Base-by-base conservation (phyloP, 2,113 vertebrate species). In the Rhinogobius similis region DNA sequence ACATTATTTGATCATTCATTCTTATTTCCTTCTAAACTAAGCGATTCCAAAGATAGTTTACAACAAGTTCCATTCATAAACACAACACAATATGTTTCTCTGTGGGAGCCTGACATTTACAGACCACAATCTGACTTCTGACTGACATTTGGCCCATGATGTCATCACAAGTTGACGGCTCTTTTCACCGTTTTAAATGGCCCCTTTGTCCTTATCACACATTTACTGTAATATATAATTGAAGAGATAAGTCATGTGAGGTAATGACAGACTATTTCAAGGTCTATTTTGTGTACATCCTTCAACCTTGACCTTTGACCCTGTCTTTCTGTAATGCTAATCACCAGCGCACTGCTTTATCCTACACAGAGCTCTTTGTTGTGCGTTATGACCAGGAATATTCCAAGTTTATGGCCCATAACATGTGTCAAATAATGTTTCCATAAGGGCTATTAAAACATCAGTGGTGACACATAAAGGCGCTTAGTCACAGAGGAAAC, bases 311-410 rank as follows among this genome's bases (percentile, higher is more conserved):
- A 46, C 70, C 65, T 68, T 44, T 68, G 27, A 78, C 67, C 75
- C 59, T 32, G 71, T 72, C 16, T 9, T 24, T 43, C n/a, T 29
- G 46, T 59, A 65, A 48, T 6, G 58, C 74, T 84, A 88, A 87
- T 88, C 87, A n/a, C 65, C 29, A 81, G 64, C 58, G 56, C 46
- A 66, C 72, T 55, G 52, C 79, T 86, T 89, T 84, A 86, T 85
- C 69, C 44, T 18, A 79, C 52, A 82, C 52, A 87, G 55, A 24
- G 73, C 63, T 55, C 21, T 26, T 63, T 32, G 76, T 65, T 87
- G 79, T 91, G 90, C 89, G 77, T 72, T 76, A 13, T 43, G 59
- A 50, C 75, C 38, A 55, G 36, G 5, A 59, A n/a, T n/a, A 10
- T 58, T 1, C 41, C 11, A 10, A 18, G 43, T 68, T 7, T 50